Conservation (phyloP, 2,113 vertebrate species). For the Pedetes capensis region DNA sequence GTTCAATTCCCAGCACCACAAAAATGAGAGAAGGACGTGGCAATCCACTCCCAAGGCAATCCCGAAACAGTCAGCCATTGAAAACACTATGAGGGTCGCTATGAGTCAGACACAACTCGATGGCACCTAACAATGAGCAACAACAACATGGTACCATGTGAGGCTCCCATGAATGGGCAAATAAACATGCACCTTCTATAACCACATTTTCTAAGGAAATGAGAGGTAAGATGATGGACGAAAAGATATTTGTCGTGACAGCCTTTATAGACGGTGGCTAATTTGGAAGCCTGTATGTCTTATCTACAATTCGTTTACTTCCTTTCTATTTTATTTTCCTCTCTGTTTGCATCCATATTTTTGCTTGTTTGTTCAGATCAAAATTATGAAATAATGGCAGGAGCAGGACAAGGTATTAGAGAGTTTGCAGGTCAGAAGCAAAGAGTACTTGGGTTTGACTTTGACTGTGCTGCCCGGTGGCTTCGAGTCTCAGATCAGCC, state of each 20-base stretch:
- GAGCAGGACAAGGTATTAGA: not conserved
- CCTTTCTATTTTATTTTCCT: not conserved
- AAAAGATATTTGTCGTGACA: not conserved
- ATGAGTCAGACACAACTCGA: too few relatives aligned
- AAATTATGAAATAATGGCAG: not conserved
- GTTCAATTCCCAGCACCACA: too few relatives aligned
- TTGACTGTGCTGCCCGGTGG: not conserved
- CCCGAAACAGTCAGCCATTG: too few relatives aligned
- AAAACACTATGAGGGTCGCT: too few relatives aligned
- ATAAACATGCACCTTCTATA: not conserved
- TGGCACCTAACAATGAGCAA: too few relatives aligned
- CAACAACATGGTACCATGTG: too few relatives aligned
- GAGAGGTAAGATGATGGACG: not conserved
- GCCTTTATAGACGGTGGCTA: not conserved
- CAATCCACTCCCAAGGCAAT: too few relatives aligned
- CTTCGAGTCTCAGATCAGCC: not conserved
- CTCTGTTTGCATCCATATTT: not conserved
- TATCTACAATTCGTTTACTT: not conserved
- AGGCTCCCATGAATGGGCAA: not conserved
- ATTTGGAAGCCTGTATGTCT: not conserved
- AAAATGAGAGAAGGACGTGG: too few relatives aligned
- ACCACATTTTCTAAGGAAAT: not conserved
- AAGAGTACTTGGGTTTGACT: not conserved
- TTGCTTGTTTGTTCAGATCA: not conserved
- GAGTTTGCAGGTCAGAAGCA: not conserved